phyloP scores from a whole-genome alignment of 2,888 invertebrate genomes.

The Ditula angustiorana region DNA sequence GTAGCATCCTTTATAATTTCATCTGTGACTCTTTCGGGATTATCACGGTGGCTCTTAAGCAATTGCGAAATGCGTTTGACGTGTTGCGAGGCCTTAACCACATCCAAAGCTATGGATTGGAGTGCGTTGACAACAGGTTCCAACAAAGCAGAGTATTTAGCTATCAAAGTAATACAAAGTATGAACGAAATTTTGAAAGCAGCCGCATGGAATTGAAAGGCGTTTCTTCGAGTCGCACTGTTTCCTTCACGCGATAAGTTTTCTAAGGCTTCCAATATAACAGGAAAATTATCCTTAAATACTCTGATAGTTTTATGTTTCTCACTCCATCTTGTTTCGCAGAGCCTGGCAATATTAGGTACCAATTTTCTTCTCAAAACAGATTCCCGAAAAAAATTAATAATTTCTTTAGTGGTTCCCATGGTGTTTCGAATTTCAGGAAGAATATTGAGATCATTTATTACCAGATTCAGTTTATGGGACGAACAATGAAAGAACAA shows the following conservation, averaged over 20 bases:
- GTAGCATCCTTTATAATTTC: background rate
- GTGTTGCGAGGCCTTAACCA: background rate
- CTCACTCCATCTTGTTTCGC: constrained; percentile 41
- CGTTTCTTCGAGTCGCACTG: constrained; percentile 41
- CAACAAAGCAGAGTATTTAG: constrained; percentile 49
- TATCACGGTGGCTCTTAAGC: background rate
- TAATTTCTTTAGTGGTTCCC: constrained; percentile 42
- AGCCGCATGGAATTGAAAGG: constrained; percentile 49
- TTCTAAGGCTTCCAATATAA: constrained; percentile 44
- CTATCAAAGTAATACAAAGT: constrained; percentile 46
- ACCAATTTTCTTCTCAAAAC: constrained; percentile 48
- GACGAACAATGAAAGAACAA: constrained; percentile 38
- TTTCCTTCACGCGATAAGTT: constrained; percentile 44
- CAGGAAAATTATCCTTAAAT: constrained; percentile 48
- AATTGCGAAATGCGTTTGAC: background rate
- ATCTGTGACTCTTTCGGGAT: background rate
- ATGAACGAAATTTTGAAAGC: constrained; percentile 34
- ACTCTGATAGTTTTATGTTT: constrained; percentile 37
- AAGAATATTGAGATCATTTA: constrained; percentile 39
- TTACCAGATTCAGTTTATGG: constrained; percentile 40
- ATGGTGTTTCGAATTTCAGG: constrained; percentile 44
- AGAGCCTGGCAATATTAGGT: constrained; percentile 48
- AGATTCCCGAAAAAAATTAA: constrained; percentile 45
- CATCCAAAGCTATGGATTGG: constrained; percentile 43
- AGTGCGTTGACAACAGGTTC: constrained; percentile 49